Evolutionary conservation across 2,797 vertebrate genomes (phyloP), one percentile per base, ranked within the genome.

Genomic region (Platyrinchus mystaceus): DNA sequence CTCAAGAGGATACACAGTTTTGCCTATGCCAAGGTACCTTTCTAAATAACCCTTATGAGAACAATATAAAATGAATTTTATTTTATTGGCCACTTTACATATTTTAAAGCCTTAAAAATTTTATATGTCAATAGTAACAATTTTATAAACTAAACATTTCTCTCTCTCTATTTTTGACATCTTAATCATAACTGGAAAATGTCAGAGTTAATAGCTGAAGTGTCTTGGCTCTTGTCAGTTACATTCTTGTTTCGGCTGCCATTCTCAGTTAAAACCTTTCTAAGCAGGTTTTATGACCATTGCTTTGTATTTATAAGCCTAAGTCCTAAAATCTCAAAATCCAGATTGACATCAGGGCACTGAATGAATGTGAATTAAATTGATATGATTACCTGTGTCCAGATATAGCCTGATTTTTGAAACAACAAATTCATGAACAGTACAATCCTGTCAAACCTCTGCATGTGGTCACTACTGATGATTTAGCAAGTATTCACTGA

Each of bases 1-100:
- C 93, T 74, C 92, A 96, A 89, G 94, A 97, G 94, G 53, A 91
- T 11, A 70, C 34, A 59, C 78, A 95, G 75, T 90, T 94, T 94
- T 97, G 90, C 62, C 43, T 94, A 64, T 37, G 55, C 91, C 92
- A 95, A 28, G 32, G 41, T 92, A 91, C 80, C 60, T 92, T 97
- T 82, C 56, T 87, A 95, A 96, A 94, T 66, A 95, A 93, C 46
- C 56, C 92, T 95, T 76, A 43, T 44, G 79, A 96, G 52, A 95
- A 90, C 78, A 95, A 88, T 84, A 93, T 62, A 81, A 78, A 95
- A 88, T 46, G 2, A 78, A 62, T 91, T 92, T 85, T 84, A 59
- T 94, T 86, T 94, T 87, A 84, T 78, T 93, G 70, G 39, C 32
- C 62, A 78, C 20, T 93, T 93, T 76, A 53, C 67, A 52, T 81